Base-by-base conservation (phyloP, 2,888 invertebrate genomes). In the Patella pellucida region DNA sequence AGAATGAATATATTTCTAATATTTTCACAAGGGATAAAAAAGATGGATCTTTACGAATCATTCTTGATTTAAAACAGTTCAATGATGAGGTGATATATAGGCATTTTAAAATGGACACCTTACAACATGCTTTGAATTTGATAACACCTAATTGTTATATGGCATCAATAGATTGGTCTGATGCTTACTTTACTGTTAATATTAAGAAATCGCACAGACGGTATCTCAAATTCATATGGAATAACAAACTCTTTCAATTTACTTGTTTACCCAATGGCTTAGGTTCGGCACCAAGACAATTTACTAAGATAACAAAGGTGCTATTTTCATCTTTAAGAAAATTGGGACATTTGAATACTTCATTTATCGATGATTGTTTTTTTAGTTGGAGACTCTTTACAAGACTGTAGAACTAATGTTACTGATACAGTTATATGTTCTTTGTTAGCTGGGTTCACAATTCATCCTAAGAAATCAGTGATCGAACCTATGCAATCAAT, bases 81-180 rank as follows among this genome's bases (percentile, higher is more conserved):
- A 81, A 81, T 73, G 68, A 72, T 19, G 23, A 15, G 68, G 67
- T 81, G 14, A 52, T 50, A 23, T 79, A 81, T 52, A 73, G 73
- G 14, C 79, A 76, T 74, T 79, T 79, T 51, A 81, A 81, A 71
- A 81, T 81, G 78, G 79, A 81, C 14, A 79, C 79, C 11, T 74
- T 81, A 70, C 69, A 76, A 67, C 71, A 71, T 16, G 76, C 70
- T 31, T 12, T 77, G 4, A 69, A 75, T 52, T 23, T 76, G 23
- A 50, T 77, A 19, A 77, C 69, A 51, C 9, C 9, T 16, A 62
- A 27, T 23, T 68, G 67, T n/a, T 74, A 15, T 41, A 67, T 77
- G 54, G 71, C 73, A 12, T 69, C 69, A 19, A 71, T 74, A 52
- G 74, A 74, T 31, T 56, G 50, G 50, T 69, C 51, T 27, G 74